Base-by-base conservation (phyloP, 2,888 invertebrate species). In the Nesidiocoris tenuis region DNA sequence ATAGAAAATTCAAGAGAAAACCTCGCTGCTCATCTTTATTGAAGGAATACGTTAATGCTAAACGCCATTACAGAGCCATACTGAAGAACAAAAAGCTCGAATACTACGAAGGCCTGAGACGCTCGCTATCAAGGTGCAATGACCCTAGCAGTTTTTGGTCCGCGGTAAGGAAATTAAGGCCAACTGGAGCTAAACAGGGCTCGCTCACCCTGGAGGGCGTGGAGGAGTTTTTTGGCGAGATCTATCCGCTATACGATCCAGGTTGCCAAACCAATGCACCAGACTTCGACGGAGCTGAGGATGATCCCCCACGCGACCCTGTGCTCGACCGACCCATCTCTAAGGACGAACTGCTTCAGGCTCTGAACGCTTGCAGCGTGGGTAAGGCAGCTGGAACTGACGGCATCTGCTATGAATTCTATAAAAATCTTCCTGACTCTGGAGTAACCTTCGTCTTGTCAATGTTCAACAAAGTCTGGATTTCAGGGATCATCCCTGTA, bases 381-480 rank as follows among this genome's bases (percentile, higher is more conserved):
- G 64, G 64, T 12, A 64, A 64, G 17, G 64, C 64, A 17, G 16
- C 64, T 1, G 64, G 64, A 1, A 22, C 9, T 1, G 64, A 64
- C 64, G 23, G 23, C 12, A 64, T 64, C 17, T 24, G 24, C 16
- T 64, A 64, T 24, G 64, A 64, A 24, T 64, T 64, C 25, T 63
- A 63, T n/a, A 5, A 64, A n/a, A 64, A 64, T 64, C 24, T 64
- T 12, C 23, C 64, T 18, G 23, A 22, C 12, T 22, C 7, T 24
- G 23, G 64, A 25, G 24, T 24, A 16, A 7, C 2, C 9, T 23
- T 18, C 3, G 22, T 64, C 7, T 23, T 5, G 23, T 25, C 23
- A 16, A n/a, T 64, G 25, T 64, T 64, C 18, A 65, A 65, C 19
- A 39, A 65, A 18, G 25, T 39, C 2, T 18, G 24, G 22, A 21